Evolutionary conservation across 2,113 vertebrate genomes (phyloP).

Genomic region (Crypturellus undulatus): DNA sequence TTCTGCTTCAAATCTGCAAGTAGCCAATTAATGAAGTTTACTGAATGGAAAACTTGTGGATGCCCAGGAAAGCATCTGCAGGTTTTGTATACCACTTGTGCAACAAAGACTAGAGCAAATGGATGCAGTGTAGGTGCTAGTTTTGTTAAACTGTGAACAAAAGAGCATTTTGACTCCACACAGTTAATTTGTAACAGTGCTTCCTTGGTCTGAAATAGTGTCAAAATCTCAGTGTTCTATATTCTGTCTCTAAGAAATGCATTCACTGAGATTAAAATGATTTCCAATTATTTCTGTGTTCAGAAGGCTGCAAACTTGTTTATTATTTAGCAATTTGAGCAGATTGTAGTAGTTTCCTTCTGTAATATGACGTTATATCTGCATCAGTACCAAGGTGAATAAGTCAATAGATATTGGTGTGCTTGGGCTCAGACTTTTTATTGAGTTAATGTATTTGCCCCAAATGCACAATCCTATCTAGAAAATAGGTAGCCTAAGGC

Average conservation of each 20-base stretch:
- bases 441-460: neutral
- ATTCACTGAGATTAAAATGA: slow-evolving; percentile 9
- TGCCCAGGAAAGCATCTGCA: neutral
- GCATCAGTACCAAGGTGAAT: neutral
- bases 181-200: neutral
- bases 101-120: neutral
- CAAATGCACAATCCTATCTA: neutral
- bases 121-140: neutral
- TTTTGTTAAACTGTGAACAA: neutral
- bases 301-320: neutral
- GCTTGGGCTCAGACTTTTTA: neutral
- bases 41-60: neutral
- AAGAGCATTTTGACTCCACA: neutral
- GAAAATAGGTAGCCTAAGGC: neutral
- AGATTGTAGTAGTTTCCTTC: neutral
- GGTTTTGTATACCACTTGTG: neutral
- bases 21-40: neutral
- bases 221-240: neutral
- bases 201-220: slow-evolving; percentile 1
- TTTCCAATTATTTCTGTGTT: slow-evolving; percentile 1
- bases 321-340: neutral
- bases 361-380: neutral
- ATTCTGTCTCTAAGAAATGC: neutral
- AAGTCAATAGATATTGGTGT: neutral
- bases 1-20: neutral